Conservation (phyloP, 2,113 vertebrate genomes). For the Telmatochromis sp. region DNA sequence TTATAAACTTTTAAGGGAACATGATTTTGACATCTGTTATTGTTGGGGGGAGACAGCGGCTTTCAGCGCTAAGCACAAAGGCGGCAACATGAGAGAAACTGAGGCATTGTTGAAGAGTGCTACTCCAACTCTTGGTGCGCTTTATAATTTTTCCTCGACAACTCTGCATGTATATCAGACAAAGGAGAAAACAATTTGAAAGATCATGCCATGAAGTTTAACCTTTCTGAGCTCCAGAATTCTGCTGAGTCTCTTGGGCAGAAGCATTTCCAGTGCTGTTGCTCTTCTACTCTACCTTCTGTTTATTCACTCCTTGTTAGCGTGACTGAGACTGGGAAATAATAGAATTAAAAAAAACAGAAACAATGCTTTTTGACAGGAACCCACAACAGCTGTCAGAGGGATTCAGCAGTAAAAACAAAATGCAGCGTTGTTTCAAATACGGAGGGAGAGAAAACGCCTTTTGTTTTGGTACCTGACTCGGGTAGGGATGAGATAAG, state of each 20-base stretch:
- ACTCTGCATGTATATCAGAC: background rate
- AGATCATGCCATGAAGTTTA: slow-evolving; percentile 29
- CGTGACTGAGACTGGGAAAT: slow-evolving; percentile 32
- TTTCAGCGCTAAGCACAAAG: slow-evolving; percentile 38
- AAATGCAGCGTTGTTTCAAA: slow-evolving; percentile 46
- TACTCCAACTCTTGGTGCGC: background rate
- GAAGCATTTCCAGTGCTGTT: background rate
- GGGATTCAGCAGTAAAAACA: slow-evolving; percentile 46
- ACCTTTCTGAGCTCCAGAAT: slow-evolving; percentile 7
- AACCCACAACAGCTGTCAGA: slow-evolving; percentile 61
- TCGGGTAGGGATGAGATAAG: slow-evolving; percentile 37
- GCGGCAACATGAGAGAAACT: background rate
- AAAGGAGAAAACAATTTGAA: slow-evolving; percentile 6
- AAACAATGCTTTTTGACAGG: slow-evolving; percentile 56
- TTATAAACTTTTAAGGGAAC: slow-evolving; percentile 51
- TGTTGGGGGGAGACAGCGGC: slow-evolving; percentile 29
- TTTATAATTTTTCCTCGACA: background rate
- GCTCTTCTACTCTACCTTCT: slow-evolving; percentile 8
- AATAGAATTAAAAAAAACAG: background rate
- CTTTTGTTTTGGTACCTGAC: slow-evolving; percentile 51
- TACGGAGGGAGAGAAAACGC: background rate
- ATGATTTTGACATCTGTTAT: slow-evolving; percentile 53
- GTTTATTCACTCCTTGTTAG: slow-evolving; percentile 50
- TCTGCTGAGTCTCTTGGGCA: slow-evolving; percentile 35
- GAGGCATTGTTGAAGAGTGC: slow-evolving; percentile 1